Conservation (phyloP, 1,140 invertebrate species). For the Pseudoatta argentina region DNA sequence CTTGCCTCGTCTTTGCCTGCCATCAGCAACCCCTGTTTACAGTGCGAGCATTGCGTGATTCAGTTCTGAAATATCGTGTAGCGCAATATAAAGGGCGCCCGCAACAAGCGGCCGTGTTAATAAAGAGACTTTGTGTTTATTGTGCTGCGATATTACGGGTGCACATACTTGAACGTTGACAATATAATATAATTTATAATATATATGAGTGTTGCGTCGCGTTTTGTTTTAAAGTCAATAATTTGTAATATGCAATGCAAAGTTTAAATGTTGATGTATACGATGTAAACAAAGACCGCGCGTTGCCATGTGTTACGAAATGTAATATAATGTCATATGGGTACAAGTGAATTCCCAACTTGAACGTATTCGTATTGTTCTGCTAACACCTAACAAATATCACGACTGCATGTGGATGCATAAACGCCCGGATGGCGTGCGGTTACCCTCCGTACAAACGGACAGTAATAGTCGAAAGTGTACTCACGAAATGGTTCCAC, state of each 20-base stretch:
- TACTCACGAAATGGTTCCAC: constrained; percentile 59
- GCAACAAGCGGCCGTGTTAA: neutral
- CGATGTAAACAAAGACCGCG: neutral
- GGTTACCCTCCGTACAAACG: constrained; percentile 51
- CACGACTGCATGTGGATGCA: constrained; percentile 31
- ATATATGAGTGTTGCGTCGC: neutral
- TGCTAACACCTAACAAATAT: constrained; percentile 47
- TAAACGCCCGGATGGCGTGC: constrained; percentile 54
- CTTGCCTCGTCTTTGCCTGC: neutral
- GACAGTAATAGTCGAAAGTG: constrained; percentile 54
- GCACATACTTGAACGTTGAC: neutral
- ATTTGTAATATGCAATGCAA: neutral
- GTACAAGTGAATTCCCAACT: constrained; percentile 26
- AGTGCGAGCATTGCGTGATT: constrained; percentile 73
- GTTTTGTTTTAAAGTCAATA: neutral
- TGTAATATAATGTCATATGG: constrained; percentile 7
- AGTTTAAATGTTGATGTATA: neutral
- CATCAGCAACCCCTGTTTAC: constrained; percentile 71
- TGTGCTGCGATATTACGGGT: neutral
- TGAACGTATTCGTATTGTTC: constrained; percentile 66
- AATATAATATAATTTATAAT: neutral
- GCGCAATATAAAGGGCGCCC: constrained; percentile 62
- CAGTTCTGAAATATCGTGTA: constrained; percentile 65
- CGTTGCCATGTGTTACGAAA: neutral
- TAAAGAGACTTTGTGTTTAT: neutral